Percentiles rank a stretch among this genome's conserved stretches.
phyloP scores from a whole-genome alignment of 2,888 invertebrate species.

The Latrodectus elegans region DNA sequence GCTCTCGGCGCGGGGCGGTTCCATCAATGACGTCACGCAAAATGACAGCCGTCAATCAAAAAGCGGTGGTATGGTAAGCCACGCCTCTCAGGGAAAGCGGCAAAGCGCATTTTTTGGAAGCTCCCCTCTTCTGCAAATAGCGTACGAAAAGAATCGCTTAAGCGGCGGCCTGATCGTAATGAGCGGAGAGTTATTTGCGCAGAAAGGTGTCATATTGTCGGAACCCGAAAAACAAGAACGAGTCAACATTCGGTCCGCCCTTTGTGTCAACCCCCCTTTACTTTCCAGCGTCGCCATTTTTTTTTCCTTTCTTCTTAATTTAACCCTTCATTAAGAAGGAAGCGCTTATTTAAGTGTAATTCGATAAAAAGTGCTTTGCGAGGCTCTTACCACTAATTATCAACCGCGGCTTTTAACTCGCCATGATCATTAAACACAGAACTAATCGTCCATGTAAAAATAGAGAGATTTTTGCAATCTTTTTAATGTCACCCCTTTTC shows the following conservation, averaged over 20 bases:
- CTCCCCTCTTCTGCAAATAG: slow-evolving; percentile 47
- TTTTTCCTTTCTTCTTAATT: slow-evolving; percentile 65
- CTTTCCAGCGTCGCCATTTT: slow-evolving; percentile 36
- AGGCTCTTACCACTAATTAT: slow-evolving; percentile 67
- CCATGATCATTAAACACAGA: slow-evolving; percentile 65
- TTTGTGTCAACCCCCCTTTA: slow-evolving; percentile 29
- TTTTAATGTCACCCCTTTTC: slow-evolving; percentile 47
- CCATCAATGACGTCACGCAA: slow-evolving; percentile 45
- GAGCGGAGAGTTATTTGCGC: slow-evolving; percentile 67
- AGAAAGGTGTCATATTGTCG: slow-evolving; percentile 69
- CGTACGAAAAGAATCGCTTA: slow-evolving; percentile 48
- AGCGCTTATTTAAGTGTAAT: slow-evolving; percentile 69
- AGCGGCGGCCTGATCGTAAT: slow-evolving; percentile 55
- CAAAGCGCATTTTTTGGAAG: slow-evolving; percentile 51
- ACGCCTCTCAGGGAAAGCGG: slow-evolving; percentile 13
- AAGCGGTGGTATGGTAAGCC: slow-evolving; percentile 37
- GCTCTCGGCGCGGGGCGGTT: slow-evolving; percentile 56
- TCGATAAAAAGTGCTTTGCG: slow-evolving; percentile 67
- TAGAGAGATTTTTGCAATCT: slow-evolving; percentile 32
- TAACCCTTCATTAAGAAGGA: slow-evolving; percentile 68
- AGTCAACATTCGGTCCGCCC: slow-evolving; percentile 62
- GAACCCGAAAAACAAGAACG: slow-evolving; percentile 62
- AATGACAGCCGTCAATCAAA: slow-evolving; percentile 64
- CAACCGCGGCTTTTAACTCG: slow-evolving; percentile 67
- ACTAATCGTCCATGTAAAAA: slow-evolving; percentile 65